Percentiles rank a stretch among this genome's conserved stretches.
phyloP scores from a whole-genome alignment of 2,113 vertebrate species.

The Cryptotis parvus region DNA sequence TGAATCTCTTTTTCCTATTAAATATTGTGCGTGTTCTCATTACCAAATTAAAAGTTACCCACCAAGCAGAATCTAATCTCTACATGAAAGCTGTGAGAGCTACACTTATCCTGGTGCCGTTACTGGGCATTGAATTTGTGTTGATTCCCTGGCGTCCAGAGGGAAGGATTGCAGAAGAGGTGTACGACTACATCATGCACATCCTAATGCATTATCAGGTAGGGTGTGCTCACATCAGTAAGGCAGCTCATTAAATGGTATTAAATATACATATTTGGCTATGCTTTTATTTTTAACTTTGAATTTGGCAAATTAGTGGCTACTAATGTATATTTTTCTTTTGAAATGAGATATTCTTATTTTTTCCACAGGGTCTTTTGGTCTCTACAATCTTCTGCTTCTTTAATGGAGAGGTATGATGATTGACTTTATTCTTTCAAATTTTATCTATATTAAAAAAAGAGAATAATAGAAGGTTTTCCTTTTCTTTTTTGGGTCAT shows the following conservation, averaged over 20 bases:
- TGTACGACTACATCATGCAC: slow-evolving; percentile 97
- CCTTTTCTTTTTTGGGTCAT: too few species aligned
- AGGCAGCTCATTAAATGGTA: not conserved
- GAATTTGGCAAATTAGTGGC: not conserved
- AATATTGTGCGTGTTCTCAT: slow-evolving; percentile 99
- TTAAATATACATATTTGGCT: not conserved
- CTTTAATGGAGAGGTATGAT: slow-evolving; percentile 97
- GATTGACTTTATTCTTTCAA: slow-evolving; percentile 48
- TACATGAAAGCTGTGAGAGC: slow-evolving; percentile 99
- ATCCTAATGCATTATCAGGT: slow-evolving; percentile 99
- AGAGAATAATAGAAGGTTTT: not conserved
- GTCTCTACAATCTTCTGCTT: slow-evolving; percentile 99
- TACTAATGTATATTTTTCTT: not conserved
- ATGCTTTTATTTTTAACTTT: slow-evolving; percentile 20
- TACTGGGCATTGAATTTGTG: slow-evolving; percentile 97
- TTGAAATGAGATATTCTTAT: slow-evolving; percentile 53
- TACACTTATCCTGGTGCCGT: slow-evolving; percentile 96
- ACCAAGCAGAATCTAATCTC: slow-evolving; percentile 96
- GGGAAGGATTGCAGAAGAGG: slow-evolving; percentile 92
- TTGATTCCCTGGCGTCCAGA: slow-evolving; percentile 95
- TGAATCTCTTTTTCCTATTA: slow-evolving; percentile 97
- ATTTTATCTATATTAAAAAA: not conserved
- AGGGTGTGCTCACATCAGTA: not conserved
- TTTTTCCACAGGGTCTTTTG: slow-evolving; percentile 93
- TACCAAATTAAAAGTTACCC: slow-evolving; percentile 98